Evolutionary conservation across 2,797 vertebrate genomes (phyloP).

Genomic region (Pangasius djambal): DNA sequence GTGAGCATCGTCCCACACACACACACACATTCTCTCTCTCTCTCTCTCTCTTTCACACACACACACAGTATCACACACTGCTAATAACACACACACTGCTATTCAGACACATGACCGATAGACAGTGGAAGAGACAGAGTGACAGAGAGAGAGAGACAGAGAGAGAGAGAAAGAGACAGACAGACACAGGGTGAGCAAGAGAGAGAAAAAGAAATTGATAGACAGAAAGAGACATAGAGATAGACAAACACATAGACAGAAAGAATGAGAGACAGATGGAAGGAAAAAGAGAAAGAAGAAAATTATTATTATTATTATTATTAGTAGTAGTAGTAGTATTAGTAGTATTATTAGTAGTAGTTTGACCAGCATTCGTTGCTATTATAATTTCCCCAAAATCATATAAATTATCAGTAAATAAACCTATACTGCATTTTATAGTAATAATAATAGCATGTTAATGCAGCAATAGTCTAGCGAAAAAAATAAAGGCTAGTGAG

Average conservation of each 20-base stretch:
- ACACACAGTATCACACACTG: background rate
- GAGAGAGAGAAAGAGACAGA: background rate
- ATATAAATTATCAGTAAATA: no score
- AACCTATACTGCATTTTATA: no score
- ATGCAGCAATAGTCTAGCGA: background rate
- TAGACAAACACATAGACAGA: no score
- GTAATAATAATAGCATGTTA: no score
- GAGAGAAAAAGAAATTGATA: background rate
- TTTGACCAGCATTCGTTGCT: no score
- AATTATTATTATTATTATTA: background rate
- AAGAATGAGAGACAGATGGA: no score
- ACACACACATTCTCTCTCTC: background rate
- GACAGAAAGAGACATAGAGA: background rate
- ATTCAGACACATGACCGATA: background rate
- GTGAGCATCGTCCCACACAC: background rate
- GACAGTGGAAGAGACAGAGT: background rate
- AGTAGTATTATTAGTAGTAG: no score
- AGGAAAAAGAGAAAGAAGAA: background rate
- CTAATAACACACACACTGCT: background rate
- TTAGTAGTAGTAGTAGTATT: no score
- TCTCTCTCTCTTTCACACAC: background rate
- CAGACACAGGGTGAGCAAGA: constrained; percentile 4
- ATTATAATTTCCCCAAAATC: no score
- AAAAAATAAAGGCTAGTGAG: background rate
- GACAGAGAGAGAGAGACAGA: background rate